Base-by-base conservation (phyloP, 1,140 invertebrate genomes). In the Kradibia gibbosae region DNA sequence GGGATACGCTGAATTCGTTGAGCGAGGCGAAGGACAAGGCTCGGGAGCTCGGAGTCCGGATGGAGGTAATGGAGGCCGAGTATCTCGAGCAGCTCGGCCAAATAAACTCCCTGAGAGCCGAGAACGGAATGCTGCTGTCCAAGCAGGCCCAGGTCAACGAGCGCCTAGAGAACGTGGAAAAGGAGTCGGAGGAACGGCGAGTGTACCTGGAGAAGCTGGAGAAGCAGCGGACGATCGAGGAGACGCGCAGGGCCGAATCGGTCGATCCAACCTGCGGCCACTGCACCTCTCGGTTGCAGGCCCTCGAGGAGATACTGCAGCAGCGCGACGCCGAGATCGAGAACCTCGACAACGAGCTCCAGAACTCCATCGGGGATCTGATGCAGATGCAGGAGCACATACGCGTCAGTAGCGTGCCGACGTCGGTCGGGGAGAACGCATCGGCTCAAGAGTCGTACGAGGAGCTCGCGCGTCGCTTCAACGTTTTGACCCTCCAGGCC, bases 291-390 rank as follows among this genome's bases (percentile, higher is more conserved):
- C 62, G 87, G 42, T 84, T 91, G 1, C 87, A 87, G 25, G 86
- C 86, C 0, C 84, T 91, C 20, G 90, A 94, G 74, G 93, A 93
- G 7, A 96, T 95, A 88, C 86, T 96, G 31, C 94, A 95, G 86
- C 94, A 96, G 88, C 89, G 94, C 72, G 94, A 95, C 84, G 92
- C 94, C 15, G 94, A 94, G 83, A 94, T 95, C 62, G 95, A 96
- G 87, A 94, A 92, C 73, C 90, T 96, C 62, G 94, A 96, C 84
- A 89, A 91, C 25, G 94, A 96, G 83, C 89, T 95, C n/a, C 88
- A 87, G 0, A 94, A 94, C 78, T 93, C 93, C 45, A 94, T 94
- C 83, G 92, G 92, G 8, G 89, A 89, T 82, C 88, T 90, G 1
- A 84, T 88, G 3, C 85, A 89, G n/a, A 90, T 90, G 87, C 83